Evolutionary conservation across 2,888 invertebrate genomes (phyloP), one percentile per base, ranked within the genome.

Genomic region (Erannis defoliaria): DNA sequence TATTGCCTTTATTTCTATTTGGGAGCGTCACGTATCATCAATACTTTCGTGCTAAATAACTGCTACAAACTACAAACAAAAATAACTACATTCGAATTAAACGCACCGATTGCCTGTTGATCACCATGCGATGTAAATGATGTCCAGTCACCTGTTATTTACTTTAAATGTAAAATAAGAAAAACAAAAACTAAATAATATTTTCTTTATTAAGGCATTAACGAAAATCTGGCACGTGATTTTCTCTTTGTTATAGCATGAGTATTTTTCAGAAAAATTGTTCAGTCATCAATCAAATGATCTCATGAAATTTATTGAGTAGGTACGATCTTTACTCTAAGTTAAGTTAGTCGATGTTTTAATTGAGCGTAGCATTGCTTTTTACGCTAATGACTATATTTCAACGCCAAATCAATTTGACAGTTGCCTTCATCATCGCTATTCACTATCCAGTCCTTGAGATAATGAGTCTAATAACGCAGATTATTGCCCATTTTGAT

Each of bases 31-130:
- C 58, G 40, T 51, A 50, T 55, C 58, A 55, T 42, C 49, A 40
- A 29, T 38, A 23, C 6, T 53, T 51, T 54, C 55, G 53, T 64
- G 40, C 43, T n/a, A n/a, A n/a, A n/a, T n/a, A n/a, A n/a, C n/a
- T n/a, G n/a, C n/a, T n/a, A n/a, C n/a, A n/a, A n/a, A n/a, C n/a
- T n/a, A n/a, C n/a, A n/a, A n/a, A n/a, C n/a, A n/a, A n/a, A 49
- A 37, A 23, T 53, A 49, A 45, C 55, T 49, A 31, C 33, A 57
- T 40, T 48, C 40, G 26, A 42, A 43, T 57, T 29, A 45, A 49
- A 50, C 45, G 57, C 40, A 38, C n/a, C 23, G 14, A 50, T n/a
- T 33, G 33, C 33, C 42, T 31, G 2, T 23, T 14, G 12, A 42
- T 33, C 33, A 56, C 37, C 31, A 33, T 8, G 31, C 42, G 5